These are phyloP conservation scores for Vimba vimba DNA, from an alignment of 2,113 vertebrate genomes.

Conservation along the genomic window DNA sequence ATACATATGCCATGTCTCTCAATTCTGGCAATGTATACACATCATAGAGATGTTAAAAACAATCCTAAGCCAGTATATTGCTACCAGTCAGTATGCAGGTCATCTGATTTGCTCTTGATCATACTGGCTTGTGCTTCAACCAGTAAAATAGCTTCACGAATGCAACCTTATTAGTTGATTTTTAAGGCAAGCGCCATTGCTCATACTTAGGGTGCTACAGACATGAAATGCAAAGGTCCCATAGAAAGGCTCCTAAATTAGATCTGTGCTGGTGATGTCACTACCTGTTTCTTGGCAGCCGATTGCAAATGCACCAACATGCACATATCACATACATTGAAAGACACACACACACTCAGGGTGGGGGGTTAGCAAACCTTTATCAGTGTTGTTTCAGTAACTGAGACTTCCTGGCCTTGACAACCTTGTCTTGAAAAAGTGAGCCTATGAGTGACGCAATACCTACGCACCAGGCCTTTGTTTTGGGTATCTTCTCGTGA, in stretches of 20 bases:
- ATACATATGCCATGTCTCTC: background rate
- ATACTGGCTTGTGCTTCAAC: background rate
- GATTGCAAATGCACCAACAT: slow-evolving; percentile 42
- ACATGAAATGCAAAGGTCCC: background rate
- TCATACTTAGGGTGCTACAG: background rate
- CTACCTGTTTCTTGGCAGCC: slow-evolving; percentile 54
- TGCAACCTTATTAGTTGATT: background rate
- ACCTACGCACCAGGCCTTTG: slow-evolving; percentile 51
- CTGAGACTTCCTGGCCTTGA: slow-evolving; percentile 73
- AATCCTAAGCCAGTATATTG: background rate
- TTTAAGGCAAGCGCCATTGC: background rate
- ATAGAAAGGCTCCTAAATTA: slow-evolving; percentile 53
- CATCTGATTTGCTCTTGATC: background rate
- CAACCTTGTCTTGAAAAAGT: slow-evolving; percentile 64
- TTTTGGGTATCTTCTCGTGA: slow-evolving; percentile 51
- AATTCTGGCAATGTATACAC: background rate
- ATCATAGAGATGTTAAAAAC: background rate
- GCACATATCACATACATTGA: slow-evolving; percentile 6
- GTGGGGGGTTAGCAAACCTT: slow-evolving; percentile 60
- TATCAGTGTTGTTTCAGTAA: slow-evolving; percentile 81
- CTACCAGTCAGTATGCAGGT: background rate
- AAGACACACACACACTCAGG: background rate
- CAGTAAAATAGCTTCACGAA: background rate
- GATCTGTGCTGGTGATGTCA: slow-evolving; percentile 55
- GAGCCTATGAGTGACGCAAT: slow-evolving; percentile 58